phyloP scores from a whole-genome alignment of 2,113 vertebrate genomes.

The Pseudonaja textilis region DNA sequence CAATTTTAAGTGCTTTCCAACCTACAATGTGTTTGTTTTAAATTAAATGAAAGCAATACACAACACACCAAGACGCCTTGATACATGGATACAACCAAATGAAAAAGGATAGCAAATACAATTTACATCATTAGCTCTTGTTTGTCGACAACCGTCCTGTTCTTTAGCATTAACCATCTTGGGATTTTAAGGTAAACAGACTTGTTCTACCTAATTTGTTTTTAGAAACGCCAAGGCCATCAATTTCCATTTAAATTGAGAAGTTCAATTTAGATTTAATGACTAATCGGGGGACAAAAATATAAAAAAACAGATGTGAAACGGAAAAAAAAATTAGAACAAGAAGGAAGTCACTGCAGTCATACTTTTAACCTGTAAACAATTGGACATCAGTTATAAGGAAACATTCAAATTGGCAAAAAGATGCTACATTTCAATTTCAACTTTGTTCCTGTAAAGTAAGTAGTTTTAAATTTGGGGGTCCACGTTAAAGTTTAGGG shows the following conservation, averaged over 20 bases:
- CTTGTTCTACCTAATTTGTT: background rate
- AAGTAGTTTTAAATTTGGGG: background rate
- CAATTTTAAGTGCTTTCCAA: background rate
- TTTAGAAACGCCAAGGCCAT: background rate
- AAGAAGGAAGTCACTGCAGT: background rate
- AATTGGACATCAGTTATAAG: background rate
- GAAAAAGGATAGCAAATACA: background rate
- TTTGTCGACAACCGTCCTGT: background rate
- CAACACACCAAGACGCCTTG: background rate
- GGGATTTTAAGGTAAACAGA: background rate
- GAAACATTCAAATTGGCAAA: background rate
- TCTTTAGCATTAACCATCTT: background rate
- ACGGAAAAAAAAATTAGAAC: background rate
- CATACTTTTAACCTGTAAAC: background rate
- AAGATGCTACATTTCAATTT: background rate
- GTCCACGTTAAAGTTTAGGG: background rate
- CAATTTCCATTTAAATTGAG: background rate
- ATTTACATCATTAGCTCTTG: background rate
- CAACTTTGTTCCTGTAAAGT: background rate
- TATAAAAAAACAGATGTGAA: background rate
- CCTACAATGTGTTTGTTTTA: background rate
- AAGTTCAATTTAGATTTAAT: background rate
- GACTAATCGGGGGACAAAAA: background rate
- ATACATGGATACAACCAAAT: background rate
- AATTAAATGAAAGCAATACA: background rate